These are phyloP conservation scores for Deilephila elpenor DNA, from an alignment of 2,888 invertebrate species.

Conservation along the genomic window DNA sequence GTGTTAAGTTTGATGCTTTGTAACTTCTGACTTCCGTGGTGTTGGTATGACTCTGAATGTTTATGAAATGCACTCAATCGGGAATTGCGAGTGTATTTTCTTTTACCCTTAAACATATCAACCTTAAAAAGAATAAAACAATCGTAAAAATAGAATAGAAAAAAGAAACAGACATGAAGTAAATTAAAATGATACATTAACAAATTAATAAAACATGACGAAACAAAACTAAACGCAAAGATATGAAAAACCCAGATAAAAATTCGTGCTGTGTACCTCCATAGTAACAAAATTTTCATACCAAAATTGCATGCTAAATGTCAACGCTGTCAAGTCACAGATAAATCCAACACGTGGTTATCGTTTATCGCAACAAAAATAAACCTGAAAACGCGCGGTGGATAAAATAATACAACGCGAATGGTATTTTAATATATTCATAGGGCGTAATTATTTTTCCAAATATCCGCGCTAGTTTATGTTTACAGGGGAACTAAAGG, in stretches of 20 bases:
- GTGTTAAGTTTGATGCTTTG: neutral
- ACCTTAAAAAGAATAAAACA: no score
- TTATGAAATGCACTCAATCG: no score
- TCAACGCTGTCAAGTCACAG: conserved; percentile 14
- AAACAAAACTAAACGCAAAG: neutral
- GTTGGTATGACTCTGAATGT: no score
- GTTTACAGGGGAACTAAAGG: conserved; percentile 51
- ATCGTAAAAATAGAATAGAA: no score
- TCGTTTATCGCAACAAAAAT: conserved; percentile 42
- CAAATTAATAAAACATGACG: no score
- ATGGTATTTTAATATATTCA: conserved; percentile 54
- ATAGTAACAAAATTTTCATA: neutral
- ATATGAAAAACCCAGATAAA: no score
- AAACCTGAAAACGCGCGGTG: conserved; percentile 43
- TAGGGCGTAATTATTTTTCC: conserved; percentile 55
- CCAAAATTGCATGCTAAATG: conserved; percentile 6
- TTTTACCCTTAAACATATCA: no score
- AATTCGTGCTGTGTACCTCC: no score
- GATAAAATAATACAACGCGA: conserved; percentile 49
- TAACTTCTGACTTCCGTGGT: no score
- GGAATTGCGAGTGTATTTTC: no score
- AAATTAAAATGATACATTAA: no score
- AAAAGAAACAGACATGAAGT: no score
- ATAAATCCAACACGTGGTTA: conserved; percentile 47
- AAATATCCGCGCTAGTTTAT: conserved; percentile 46